Conservation (phyloP, 2,888 invertebrate species). For the Lacanobia wlatinum region DNA sequence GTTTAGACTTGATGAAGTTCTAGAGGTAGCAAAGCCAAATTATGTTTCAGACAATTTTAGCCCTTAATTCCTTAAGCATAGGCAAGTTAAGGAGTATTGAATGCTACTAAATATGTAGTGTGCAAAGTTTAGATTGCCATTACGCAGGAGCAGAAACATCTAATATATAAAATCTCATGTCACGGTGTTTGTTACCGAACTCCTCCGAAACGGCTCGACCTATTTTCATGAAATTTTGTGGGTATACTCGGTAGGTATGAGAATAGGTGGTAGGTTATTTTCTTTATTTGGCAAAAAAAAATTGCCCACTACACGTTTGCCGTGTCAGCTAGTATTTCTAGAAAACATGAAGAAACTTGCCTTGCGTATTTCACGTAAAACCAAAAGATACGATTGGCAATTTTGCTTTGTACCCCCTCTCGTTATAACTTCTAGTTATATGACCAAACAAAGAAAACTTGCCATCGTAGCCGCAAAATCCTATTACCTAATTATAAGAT, state of each 20-base stretch:
- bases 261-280: no score
- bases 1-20: neutral
- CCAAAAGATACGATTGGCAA: neutral
- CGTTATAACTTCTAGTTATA: neutral
- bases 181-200: no score
- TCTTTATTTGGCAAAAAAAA: no score
- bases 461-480: neutral
- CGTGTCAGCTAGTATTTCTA: no score
- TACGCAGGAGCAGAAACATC: neutral
- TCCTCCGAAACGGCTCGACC: no score
- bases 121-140: neutral
- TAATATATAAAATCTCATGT: no score
- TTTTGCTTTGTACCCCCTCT: neutral
- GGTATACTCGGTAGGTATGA: no score
- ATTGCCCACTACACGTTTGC: no score
- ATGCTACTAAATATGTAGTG: neutral
- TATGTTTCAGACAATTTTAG: neutral
- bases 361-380: neutral
- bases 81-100: no score
- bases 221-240: no score
- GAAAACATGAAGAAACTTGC: neutral
- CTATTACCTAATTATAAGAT: conserved; percentile 28
- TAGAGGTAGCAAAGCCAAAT: neutral
- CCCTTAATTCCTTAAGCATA: neutral
- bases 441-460: conserved; percentile 14